These are phyloP conservation scores for Botia kubotai DNA, from an alignment of 2,797 vertebrate genomes.

Conservation along the genomic window DNA sequence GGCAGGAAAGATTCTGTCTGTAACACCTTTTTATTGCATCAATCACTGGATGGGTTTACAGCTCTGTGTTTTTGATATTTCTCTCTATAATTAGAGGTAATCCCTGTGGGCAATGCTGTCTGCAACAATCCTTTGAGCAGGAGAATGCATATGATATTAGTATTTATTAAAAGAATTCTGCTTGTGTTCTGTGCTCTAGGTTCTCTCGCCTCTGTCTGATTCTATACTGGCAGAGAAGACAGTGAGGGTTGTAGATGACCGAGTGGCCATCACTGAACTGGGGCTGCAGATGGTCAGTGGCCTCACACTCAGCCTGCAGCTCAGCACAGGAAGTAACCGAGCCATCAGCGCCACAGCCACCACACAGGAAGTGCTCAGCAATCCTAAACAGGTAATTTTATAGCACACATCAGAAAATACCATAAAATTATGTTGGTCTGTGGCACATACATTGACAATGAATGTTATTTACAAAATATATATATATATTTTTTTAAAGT, in stretches of 20 bases:
- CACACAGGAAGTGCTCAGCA: slow-evolving; percentile 89
- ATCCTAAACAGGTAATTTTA: slow-evolving; percentile 82
- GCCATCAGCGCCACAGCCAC: slow-evolving; percentile 85
- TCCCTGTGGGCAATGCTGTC: slow-evolving; percentile 22
- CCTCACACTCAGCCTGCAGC: slow-evolving; percentile 87
- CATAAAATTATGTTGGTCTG: neutral
- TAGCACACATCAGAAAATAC: neutral
- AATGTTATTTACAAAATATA: too few relatives aligned
- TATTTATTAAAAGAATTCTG: slow-evolving; percentile 39
- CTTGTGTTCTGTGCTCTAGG: slow-evolving; percentile 72
- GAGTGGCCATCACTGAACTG: slow-evolving; percentile 91
- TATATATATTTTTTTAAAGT: too few relatives aligned
- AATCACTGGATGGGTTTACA: slow-evolving; percentile 42
- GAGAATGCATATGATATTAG: slow-evolving; percentile 24
- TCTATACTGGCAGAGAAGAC: slow-evolving; percentile 97
- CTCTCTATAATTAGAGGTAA: slow-evolving; percentile 32
- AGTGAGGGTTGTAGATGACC: slow-evolving; percentile 90
- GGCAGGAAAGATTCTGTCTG: slow-evolving; percentile 31
- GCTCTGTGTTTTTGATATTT: slow-evolving; percentile 34
- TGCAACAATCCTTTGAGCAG: slow-evolving; percentile 14
- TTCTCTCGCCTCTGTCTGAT: slow-evolving; percentile 94
- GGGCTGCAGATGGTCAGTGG: slow-evolving; percentile 92
- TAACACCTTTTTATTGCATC: slow-evolving; percentile 36
- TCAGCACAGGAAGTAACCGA: slow-evolving; percentile 82
- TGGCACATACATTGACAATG: neutral